Percentiles rank a stretch among this genome's conserved stretches.
These are phyloP conservation scores for Gnathonemus echidnorhynchus DNA, from an alignment of 2,113 vertebrate species.

Conservation along the genomic window DNA sequence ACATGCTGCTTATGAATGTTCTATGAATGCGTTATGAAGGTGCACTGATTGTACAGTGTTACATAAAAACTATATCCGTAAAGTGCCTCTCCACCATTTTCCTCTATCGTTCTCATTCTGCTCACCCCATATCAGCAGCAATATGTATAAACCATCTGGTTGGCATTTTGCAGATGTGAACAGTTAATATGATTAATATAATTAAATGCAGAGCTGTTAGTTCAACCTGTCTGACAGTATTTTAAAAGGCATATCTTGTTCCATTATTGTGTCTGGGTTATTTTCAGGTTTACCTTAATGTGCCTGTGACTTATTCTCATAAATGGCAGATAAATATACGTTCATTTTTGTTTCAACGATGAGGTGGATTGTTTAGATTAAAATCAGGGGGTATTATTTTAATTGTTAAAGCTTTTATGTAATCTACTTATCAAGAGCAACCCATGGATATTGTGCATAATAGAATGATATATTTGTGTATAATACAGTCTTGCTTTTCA, in stretches of 20 bases:
- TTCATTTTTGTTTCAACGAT: background rate
- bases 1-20: background rate
- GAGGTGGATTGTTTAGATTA: background rate
- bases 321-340: background rate
- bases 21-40: background rate
- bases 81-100: background rate
- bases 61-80: background rate
- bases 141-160: background rate
- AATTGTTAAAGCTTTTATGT: background rate
- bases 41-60: background rate
- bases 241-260: background rate
- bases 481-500: background rate
- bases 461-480: background rate
- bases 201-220: background rate
- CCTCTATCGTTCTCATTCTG: background rate
- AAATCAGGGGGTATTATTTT: background rate
- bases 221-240: background rate
- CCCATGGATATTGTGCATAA: background rate
- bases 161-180: background rate
- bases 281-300: background rate
- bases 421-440: background rate
- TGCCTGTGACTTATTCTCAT: background rate
- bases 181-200: constrained; percentile 2
- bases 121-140: background rate
- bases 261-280: background rate